These are phyloP conservation scores for Phocoena phocoena DNA, from an alignment of 2,113 vertebrate genomes.

Conservation along the genomic window DNA sequence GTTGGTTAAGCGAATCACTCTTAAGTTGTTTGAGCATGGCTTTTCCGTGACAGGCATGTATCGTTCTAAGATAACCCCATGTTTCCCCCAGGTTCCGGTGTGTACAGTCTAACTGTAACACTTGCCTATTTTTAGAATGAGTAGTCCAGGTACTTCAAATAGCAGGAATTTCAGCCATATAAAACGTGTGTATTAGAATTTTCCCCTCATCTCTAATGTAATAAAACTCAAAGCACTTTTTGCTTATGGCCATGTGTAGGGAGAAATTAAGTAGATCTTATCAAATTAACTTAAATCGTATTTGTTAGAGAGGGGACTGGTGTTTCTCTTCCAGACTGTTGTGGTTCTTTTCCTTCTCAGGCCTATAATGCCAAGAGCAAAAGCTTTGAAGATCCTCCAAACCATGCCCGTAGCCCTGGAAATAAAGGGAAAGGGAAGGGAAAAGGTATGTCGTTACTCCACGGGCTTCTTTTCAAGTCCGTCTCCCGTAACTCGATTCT, in stretches of 20 bases:
- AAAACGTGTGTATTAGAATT: neutral
- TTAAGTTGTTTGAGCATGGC: neutral
- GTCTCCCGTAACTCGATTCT: neutral
- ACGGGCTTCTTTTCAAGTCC: neutral
- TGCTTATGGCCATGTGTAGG: neutral
- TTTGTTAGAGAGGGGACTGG: neutral
- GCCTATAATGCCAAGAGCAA: constrained; percentile 95
- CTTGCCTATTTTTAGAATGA: neutral
- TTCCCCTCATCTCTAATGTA: neutral
- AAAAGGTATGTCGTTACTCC: constrained; percentile 86
- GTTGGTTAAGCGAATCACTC: neutral
- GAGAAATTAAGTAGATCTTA: neutral
- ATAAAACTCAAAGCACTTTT: neutral
- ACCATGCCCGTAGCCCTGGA: constrained; percentile 92
- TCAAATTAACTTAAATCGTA: neutral
- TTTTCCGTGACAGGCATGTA: neutral
- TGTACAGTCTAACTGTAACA: neutral
- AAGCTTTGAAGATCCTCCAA: constrained; percentile 96
- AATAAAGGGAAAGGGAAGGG: constrained; percentile 97
- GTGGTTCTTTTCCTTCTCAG: constrained; percentile 77
- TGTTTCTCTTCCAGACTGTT: neutral
- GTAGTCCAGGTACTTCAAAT: neutral
- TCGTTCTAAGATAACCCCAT: fast-evolving
- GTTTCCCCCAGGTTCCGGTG: neutral
- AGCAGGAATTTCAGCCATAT: neutral